Percentiles rank a stretch among this genome's conserved stretches.
These are phyloP conservation scores for Tetraneura akinire DNA, from an alignment of 1,140 invertebrate genomes.

Conservation along the genomic window DNA sequence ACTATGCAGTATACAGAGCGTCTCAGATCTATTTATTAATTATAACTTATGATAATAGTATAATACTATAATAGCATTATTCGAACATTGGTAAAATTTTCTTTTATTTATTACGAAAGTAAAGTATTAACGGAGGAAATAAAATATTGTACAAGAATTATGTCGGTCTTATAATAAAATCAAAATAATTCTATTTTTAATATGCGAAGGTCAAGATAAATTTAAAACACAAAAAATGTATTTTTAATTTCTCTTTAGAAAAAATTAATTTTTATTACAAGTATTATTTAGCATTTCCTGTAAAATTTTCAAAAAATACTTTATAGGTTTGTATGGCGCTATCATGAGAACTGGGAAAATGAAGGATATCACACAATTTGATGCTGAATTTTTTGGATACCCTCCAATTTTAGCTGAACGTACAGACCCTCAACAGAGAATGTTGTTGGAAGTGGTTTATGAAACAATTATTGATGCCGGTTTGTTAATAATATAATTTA, in stretches of 20 bases:
- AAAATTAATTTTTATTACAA: background rate
- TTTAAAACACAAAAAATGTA: too few species aligned
- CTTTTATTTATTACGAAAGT: too few species aligned
- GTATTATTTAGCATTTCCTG: background rate
- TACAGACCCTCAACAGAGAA: slow-evolving; percentile 59
- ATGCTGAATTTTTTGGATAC: slow-evolving; percentile 53
- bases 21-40: too few species aligned
- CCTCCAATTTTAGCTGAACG: slow-evolving; percentile 48
- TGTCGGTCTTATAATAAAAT: slow-evolving; percentile 57
- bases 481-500: background rate
- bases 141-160: too few species aligned
- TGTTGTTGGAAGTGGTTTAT: slow-evolving; percentile 86
- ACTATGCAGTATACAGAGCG: too few species aligned
- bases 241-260: background rate
- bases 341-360: slow-evolving; percentile 52
- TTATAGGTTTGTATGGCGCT: slow-evolving; percentile 52
- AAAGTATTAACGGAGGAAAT: too few species aligned
- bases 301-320: background rate
- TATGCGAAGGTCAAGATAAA: too few species aligned
- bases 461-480: slow-evolving; percentile 94
- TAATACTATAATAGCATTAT: too few species aligned
- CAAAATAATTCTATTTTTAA: too few species aligned
- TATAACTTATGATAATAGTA: too few species aligned
- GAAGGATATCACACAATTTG: slow-evolving; percentile 53
- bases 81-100: too few species aligned